phyloP scores from a whole-genome alignment of 2,113 vertebrate genomes.

The Aplodontia rufa region DNA sequence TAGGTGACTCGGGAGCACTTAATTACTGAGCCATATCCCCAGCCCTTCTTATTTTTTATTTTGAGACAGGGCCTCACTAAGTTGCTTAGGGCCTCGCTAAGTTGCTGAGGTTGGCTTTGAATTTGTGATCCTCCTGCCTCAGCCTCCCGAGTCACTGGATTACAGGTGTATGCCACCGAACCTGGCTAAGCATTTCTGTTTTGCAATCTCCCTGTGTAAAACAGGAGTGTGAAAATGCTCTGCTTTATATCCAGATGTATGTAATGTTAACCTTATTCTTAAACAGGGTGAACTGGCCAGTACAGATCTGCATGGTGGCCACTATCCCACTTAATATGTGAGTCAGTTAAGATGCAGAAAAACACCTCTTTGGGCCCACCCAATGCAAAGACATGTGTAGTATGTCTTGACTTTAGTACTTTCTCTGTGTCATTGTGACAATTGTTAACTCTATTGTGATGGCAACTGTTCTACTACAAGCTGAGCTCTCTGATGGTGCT shows the following conservation, averaged over 20 bases:
- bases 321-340: neutral
- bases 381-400: neutral
- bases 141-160: too few relatives aligned
- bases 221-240: neutral
- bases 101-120: too few relatives aligned
- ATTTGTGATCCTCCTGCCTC: too few relatives aligned
- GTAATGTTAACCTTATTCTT: neutral
- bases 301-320: neutral
- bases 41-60: too few relatives aligned
- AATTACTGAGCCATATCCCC: too few relatives aligned
- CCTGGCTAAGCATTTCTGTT: slow-evolving; percentile 4
- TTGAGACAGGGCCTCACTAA: too few relatives aligned
- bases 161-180: too few relatives aligned
- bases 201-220: neutral
- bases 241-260: neutral
- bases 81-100: too few relatives aligned
- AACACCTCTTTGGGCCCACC: neutral
- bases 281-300: neutral
- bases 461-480: neutral
- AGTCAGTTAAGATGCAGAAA: neutral
- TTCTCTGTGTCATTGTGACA: neutral
- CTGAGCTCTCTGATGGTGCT: neutral
- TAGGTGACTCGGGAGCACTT: too few relatives aligned
- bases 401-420: too few relatives aligned
- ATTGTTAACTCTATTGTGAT: neutral